Percentiles rank a stretch among this genome's conserved stretches.
Conservation (phyloP, 2,113 vertebrate genomes). For the Oryzias melastigma region DNA sequence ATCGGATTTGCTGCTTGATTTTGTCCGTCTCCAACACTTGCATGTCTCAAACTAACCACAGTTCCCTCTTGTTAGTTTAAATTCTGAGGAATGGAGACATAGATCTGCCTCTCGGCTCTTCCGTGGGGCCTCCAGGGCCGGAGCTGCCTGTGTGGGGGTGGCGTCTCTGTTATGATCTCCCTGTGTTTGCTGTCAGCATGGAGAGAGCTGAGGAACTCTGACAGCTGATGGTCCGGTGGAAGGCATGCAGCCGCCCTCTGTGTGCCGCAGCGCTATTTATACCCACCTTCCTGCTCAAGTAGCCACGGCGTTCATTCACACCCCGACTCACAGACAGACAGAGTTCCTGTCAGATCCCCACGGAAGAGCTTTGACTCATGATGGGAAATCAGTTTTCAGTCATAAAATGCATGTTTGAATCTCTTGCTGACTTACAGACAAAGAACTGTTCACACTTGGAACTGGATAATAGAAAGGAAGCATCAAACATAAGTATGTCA, state of each 20-base stretch:
- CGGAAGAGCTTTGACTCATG: not conserved
- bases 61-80: no score
- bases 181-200: conserved; percentile 55
- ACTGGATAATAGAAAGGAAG: no score
- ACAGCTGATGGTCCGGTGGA: conserved; percentile 68
- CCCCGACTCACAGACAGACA: conserved; percentile 33
- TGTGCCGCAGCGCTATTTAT: conserved; percentile 56
- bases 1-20: no score
- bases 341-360: conserved; percentile 5
- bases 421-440: no score
- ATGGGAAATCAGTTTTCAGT: not conserved
- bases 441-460: no score
- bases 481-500: no score
- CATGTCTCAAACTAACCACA: no score
- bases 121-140: not conserved
- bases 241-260: conserved; percentile 37
- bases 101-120: no score
- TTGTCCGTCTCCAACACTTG: no score
- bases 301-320: conserved; percentile 55
- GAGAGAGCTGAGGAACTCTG: conserved; percentile 40
- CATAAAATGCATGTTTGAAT: no score
- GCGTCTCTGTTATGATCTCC: conserved; percentile 50
- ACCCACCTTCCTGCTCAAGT: conserved; percentile 28
- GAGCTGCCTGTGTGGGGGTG: not conserved
- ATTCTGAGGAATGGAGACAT: no score